These are phyloP conservation scores for Lipotes vexillifer DNA, from an alignment of 2,113 vertebrate species.

Conservation along the genomic window DNA sequence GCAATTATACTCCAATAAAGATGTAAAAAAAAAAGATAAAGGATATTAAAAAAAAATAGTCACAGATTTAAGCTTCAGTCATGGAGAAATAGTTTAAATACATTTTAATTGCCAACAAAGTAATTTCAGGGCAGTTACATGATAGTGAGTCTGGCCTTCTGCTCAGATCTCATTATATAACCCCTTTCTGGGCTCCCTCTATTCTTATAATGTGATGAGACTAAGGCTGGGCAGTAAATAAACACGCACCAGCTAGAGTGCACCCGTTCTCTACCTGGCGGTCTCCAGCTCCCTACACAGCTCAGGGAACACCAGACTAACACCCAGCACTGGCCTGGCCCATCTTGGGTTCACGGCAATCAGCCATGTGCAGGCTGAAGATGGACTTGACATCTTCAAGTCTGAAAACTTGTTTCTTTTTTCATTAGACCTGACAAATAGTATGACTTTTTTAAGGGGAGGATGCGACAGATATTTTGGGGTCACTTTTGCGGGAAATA, in stretches of 20 bases:
- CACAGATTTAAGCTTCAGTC: background rate
- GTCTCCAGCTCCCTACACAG: background rate
- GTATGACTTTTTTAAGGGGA: background rate
- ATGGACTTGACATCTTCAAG: background rate
- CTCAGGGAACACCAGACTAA: background rate
- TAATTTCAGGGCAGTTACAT: background rate
- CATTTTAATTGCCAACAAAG: background rate
- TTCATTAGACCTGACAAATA: background rate
- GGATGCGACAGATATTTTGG: background rate
- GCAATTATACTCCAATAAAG: too few relatives aligned
- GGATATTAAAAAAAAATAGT: background rate
- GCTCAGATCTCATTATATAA: background rate
- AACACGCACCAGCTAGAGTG: background rate
- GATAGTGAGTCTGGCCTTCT: background rate
- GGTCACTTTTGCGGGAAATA: background rate
- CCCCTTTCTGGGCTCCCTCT: background rate
- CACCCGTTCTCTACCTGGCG: background rate
- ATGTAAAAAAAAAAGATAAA: too few relatives aligned
- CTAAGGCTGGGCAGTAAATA: background rate
- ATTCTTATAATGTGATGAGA: background rate
- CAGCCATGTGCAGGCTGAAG: background rate
- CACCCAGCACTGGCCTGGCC: background rate
- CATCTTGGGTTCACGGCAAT: too few relatives aligned
- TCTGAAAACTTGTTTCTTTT: background rate
- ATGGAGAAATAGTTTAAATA: background rate